Evolutionary conservation across 2,113 vertebrate genomes (phyloP).

Genomic region (Eulemur rufifrons): DNA sequence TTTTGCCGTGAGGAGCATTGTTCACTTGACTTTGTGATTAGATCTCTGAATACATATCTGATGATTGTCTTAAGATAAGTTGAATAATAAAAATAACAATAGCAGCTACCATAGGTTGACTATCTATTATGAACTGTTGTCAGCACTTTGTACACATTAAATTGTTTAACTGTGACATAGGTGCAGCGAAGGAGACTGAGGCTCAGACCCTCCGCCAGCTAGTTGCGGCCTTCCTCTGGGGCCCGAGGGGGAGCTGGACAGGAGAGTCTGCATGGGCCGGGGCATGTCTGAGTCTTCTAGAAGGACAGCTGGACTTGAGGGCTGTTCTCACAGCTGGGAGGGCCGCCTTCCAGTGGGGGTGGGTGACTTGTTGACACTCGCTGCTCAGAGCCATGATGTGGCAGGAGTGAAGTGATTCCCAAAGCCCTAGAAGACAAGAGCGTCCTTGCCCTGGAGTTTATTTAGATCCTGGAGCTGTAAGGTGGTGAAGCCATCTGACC

Average conservation of each 20-base stretch:
- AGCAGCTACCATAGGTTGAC: background rate
- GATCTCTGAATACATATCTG: background rate
- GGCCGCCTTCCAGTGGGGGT: background rate
- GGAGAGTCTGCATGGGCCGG: background rate
- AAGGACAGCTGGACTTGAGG: background rate
- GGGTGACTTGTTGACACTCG: background rate
- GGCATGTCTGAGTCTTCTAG: background rate
- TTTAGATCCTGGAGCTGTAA: background rate
- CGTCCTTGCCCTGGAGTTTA: background rate
- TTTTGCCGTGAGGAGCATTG: background rate
- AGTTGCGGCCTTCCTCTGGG: background rate
- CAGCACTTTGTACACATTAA: background rate
- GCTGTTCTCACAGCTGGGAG: background rate
- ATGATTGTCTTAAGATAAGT: background rate
- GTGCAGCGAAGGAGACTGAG: background rate
- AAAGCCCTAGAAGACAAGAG: background rate
- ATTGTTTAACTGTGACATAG: background rate
- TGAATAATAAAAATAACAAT: background rate
- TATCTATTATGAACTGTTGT: background rate
- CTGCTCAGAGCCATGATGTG: background rate
- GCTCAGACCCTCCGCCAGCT: background rate
- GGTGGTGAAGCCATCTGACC: background rate
- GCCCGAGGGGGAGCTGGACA: background rate
- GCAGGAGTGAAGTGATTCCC: background rate
- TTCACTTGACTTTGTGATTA: background rate